Percentiles rank a stretch among this genome's conserved stretches.
phyloP scores from a whole-genome alignment of 1,140 invertebrate genomes.

The Sycophila sp. region DNA sequence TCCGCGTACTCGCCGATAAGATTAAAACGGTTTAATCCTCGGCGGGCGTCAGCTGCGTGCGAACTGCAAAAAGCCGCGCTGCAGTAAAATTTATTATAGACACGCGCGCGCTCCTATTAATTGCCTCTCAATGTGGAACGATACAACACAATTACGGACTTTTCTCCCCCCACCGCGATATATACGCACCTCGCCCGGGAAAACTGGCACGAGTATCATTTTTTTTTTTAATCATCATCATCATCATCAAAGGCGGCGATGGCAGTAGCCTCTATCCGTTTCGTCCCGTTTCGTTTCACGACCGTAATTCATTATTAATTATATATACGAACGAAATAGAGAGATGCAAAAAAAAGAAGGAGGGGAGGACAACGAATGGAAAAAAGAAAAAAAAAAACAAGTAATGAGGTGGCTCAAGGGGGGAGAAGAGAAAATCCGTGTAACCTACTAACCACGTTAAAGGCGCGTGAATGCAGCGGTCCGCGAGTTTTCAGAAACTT shows the following conservation, averaged over 20 bases:
- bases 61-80: background rate
- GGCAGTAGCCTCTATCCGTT: too few relatives aligned
- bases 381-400: slow-evolving; percentile 1
- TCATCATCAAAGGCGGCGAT: too few relatives aligned
- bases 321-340: background rate
- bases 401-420: background rate
- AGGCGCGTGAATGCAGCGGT: background rate
- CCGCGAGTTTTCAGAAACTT: too few relatives aligned
- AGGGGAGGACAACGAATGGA: background rate
- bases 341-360: background rate
- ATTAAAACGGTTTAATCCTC: too few relatives aligned
- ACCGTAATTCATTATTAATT: slow-evolving; percentile 11
- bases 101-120: background rate
- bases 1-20: too few relatives aligned
- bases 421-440: slow-evolving; percentile 13
- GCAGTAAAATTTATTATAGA: background rate
- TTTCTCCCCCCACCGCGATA: background rate
- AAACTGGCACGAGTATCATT: slow-evolving; percentile 10
- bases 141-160: background rate
- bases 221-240: too few relatives aligned
- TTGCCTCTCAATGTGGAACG: background rate
- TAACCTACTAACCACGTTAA: slow-evolving; percentile 37
- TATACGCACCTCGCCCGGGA: background rate
- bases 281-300: background rate
- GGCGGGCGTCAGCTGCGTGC: too few relatives aligned